Base-by-base conservation (phyloP, 2,888 invertebrate species). In the Eretmocerus hayati region DNA sequence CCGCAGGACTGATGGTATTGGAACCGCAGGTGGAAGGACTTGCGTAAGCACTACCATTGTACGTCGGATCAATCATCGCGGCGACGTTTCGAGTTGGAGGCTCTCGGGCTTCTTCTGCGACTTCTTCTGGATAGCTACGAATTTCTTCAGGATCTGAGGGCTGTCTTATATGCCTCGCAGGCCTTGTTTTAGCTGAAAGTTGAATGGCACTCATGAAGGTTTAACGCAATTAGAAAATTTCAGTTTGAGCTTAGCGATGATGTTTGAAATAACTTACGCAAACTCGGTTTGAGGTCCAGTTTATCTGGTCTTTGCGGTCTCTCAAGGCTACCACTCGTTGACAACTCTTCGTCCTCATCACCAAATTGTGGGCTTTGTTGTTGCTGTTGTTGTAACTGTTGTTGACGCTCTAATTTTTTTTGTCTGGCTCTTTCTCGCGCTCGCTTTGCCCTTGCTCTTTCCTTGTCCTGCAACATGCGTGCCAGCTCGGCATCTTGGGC, bases 401-500 rank as follows among this genome's bases (percentile, higher is more conserved):
- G 77, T 48, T 81, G 69, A 15, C 68, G 65, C 38, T 71, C 71
- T n/a, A 71, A 46, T 44, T 70, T 71, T 35, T 62, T 67, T 45
- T 67, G 69, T 35, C 58, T 63, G 4, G 85, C 85, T 58, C 81
- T 76, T 63, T 87, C 86, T 59, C 82, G 77, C 6, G 85, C 84
- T 54, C 84, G 75, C 60, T 80, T 80, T 2, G 81, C 80, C 66
- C 84, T 83, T 16, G 81, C 81, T 58, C 82, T 77, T 67, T 87
- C 87, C 74, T 83, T 69, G 1, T 87, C 87, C 66, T 87, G 87
- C 38, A 88, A 69, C 74, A 87, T 78, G 65, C 81, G 80, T 2
- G 87, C 87, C 42, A 87, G 67, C 67, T 87, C 87, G 53, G 85
- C 81, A 63, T 88, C 87, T 67, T 87, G 87, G 1, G 85, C 85